Evolutionary conservation across 2,888 invertebrate genomes (phyloP).

Genomic region (Acronicta alni): DNA sequence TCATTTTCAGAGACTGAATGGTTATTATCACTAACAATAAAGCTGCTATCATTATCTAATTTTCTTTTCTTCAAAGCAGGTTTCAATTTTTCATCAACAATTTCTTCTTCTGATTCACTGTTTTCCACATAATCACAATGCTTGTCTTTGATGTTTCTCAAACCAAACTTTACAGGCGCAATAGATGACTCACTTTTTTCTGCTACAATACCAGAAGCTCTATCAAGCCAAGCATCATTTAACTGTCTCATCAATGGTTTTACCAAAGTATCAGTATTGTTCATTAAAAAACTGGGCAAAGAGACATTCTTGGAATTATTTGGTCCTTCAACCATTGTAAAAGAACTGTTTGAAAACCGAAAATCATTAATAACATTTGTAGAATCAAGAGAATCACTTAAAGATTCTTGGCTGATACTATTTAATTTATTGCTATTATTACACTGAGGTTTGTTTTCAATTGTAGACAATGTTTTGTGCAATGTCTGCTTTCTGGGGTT

Average conservation of each 20-base stretch:
- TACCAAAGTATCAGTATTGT: conserved; percentile 22
- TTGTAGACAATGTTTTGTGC: conserved; percentile 60
- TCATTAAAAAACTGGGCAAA: conserved; percentile 25
- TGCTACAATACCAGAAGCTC: conserved; percentile 79
- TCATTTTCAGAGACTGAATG: conserved; percentile 27
- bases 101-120: conserved; percentile 91
- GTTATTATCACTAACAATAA: conserved; percentile 13
- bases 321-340: conserved; percentile 25
- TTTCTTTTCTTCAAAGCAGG: conserved; percentile 90
- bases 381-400: conserved; percentile 3
- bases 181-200: conserved; percentile 48
- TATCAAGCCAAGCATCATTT: conserved; percentile 82
- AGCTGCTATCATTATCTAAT: conserved; percentile 51
- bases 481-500: conserved; percentile 92
- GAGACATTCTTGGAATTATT: conserved; percentile 28
- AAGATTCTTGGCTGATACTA: neutral
- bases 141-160: conserved; percentile 76
- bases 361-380: conserved; percentile 1
- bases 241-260: conserved; percentile 70
- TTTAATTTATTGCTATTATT: conserved; percentile 4
- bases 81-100: conserved; percentile 77
- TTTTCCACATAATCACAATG: conserved; percentile 92
- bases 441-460: conserved; percentile 45
- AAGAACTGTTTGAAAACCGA: conserved; percentile 15
- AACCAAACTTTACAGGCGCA: conserved; percentile 71